phyloP scores from a whole-genome alignment of 2,113 vertebrate species.

The Delphinus delphis region DNA sequence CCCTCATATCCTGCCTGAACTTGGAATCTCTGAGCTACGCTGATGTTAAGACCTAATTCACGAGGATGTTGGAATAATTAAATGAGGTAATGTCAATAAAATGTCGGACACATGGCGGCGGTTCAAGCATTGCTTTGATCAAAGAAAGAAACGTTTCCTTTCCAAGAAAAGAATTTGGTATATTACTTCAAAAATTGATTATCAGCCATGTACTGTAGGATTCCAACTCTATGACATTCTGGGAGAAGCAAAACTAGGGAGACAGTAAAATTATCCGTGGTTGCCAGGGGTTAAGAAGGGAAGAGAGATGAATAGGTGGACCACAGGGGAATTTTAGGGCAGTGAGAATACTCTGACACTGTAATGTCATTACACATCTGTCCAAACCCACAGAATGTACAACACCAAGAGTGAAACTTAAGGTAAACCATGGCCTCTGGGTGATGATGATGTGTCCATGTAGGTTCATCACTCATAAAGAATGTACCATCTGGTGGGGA shows the following conservation, averaged over 20 bases:
- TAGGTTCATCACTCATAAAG: too few relatives aligned
- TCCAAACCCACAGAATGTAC: too few relatives aligned
- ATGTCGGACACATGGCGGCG: too few relatives aligned
- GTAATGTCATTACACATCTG: too few relatives aligned
- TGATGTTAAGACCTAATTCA: neutral
- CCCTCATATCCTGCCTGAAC: neutral
- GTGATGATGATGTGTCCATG: too few relatives aligned
- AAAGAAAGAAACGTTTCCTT: neutral
- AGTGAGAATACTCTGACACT: neutral
- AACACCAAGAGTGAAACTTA: too few relatives aligned
- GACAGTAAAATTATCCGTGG: neutral
- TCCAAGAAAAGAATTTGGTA: neutral
- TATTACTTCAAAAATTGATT: neutral
- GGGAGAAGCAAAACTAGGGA: neutral
- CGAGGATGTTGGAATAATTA: neutral
- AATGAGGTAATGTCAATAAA: neutral
- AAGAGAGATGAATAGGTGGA: neutral
- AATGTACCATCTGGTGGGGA: too few relatives aligned
- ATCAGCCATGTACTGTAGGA: neutral
- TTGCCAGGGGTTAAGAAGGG: neutral
- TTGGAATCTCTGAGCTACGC: neutral
- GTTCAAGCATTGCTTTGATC: neutral
- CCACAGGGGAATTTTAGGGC: neutral
- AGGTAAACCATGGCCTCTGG: too few relatives aligned
- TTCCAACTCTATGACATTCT: neutral